These are phyloP conservation scores for Hypothenemus hampei DNA, from an alignment of 1,140 invertebrate species.

Conservation along the genomic window DNA sequence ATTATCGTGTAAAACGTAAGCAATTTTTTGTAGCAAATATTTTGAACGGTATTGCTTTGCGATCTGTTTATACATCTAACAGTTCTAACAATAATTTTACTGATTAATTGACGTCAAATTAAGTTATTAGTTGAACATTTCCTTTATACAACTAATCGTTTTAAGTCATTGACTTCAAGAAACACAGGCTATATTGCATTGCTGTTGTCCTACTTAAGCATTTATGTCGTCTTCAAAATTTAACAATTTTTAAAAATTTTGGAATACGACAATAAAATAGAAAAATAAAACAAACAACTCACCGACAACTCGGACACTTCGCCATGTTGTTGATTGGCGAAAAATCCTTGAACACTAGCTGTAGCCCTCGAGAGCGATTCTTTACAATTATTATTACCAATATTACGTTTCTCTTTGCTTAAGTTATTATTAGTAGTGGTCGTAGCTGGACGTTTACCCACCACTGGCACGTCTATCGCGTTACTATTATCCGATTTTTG, in stretches of 20 bases:
- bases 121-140: background rate
- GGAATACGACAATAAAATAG: background rate
- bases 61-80: too few species aligned
- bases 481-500: too few species aligned
- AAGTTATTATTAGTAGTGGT: background rate
- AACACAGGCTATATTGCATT: background rate
- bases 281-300: slow-evolving; percentile 21
- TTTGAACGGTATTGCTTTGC: too few species aligned
- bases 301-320: slow-evolving; percentile 30
- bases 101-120: background rate
- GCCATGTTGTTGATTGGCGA: slow-evolving; percentile 30
- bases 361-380: too few species aligned
- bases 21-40: too few species aligned
- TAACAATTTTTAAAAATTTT: background rate
- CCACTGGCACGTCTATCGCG: too few species aligned
- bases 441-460: background rate
- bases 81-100: too few species aligned
- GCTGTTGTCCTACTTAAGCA: background rate
- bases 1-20: too few species aligned
- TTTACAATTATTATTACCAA: slow-evolving; percentile 15
- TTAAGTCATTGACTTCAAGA: background rate
- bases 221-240: background rate
- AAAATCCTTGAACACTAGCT: slow-evolving; percentile 3
- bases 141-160: background rate
- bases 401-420: slow-evolving; percentile 7